phyloP scores from a whole-genome alignment of 2,113 vertebrate genomes.

The Onychorhynchus coronatus region DNA sequence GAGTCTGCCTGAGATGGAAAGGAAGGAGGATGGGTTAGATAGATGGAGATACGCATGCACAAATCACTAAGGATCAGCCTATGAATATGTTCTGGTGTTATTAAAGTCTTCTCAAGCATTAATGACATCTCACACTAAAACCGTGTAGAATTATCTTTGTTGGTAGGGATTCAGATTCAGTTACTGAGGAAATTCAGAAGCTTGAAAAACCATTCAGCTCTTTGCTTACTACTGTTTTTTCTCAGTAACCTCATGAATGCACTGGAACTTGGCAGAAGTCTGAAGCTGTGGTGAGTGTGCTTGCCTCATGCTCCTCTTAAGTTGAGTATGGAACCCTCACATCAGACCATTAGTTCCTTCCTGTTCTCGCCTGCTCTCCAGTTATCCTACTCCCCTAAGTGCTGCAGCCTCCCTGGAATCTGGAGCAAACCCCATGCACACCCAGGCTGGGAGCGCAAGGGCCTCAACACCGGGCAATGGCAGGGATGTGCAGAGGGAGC shows the following conservation, averaged over 20 bases:
- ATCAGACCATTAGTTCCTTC: not conserved
- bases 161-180: not conserved
- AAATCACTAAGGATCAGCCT: not conserved
- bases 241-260: not conserved
- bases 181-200: not conserved
- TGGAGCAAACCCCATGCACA: fast-evolving
- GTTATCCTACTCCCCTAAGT: not conserved
- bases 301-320: not conserved
- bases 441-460: fast-evolving
- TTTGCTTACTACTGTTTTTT: not conserved
- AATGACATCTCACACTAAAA: not conserved
- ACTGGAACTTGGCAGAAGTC: not conserved
- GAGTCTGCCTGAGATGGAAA: not conserved
- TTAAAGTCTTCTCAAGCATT: not conserved
- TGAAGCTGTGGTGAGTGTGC: not conserved
- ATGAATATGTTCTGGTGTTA: not conserved
- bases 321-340: not conserved
- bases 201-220: not conserved
- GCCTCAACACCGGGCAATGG: fast-evolving
- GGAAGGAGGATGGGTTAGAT: not conserved
- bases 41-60: not conserved
- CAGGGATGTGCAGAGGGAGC: not conserved
- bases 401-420: not conserved
- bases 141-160: not conserved
- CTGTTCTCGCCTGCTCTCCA: not conserved